Evolutionary conservation across 2,797 vertebrate genomes (phyloP).

Genomic region (Myotis pilosus): DNA sequence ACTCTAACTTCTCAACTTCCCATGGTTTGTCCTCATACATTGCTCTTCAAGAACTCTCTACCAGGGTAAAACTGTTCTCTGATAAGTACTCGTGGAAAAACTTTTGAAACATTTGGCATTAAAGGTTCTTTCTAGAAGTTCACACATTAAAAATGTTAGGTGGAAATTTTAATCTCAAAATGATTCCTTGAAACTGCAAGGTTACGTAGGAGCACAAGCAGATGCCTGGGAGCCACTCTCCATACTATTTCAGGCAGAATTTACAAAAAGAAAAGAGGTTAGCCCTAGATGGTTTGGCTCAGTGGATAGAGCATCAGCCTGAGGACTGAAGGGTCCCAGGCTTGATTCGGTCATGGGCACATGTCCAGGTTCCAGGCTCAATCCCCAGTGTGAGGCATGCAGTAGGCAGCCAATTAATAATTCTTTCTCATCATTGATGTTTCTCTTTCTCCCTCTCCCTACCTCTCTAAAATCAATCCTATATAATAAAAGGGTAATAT

Average conservation of each 20-base stretch:
- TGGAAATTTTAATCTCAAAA: not conserved
- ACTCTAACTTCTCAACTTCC: not conserved
- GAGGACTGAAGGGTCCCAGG: no score
- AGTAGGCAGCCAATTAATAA: no score
- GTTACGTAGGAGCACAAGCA: not conserved
- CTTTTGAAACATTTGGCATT: slow-evolving; percentile 11
- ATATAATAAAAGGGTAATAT: no score
- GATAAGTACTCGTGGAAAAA: not conserved
- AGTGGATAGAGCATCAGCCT: no score
- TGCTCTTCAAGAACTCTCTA: slow-evolving; percentile 36
- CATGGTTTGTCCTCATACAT: not conserved
- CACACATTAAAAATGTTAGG: not conserved
- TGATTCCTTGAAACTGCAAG: not conserved
- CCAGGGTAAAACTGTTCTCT: not conserved
- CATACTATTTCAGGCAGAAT: not conserved
- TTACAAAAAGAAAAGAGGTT: not conserved
- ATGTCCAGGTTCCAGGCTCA: no score
- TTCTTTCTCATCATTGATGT: no score
- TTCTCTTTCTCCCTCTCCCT: no score
- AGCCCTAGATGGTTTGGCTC: no score
- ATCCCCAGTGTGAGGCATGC: no score
- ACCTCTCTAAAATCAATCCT: no score
- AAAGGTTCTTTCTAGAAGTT: not conserved
- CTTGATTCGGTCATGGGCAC: no score
- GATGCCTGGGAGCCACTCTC: not conserved